Conservation (phyloP, 2,888 invertebrate genomes). For the Mythimna impura region DNA sequence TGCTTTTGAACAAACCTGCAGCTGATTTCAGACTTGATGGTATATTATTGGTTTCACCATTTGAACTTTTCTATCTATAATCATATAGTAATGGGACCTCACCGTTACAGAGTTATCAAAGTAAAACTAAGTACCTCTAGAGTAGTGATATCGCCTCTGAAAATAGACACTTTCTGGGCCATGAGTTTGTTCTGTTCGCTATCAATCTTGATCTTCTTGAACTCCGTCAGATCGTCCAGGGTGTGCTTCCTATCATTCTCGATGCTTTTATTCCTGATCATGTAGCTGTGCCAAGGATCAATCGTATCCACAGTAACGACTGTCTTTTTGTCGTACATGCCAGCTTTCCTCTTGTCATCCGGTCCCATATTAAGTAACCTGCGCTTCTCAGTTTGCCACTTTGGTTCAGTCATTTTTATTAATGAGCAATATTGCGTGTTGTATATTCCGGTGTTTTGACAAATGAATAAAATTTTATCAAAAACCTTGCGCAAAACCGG, state of each 20-base stretch:
- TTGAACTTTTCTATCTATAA: too few species aligned
- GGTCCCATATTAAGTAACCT: slow-evolving; percentile 87
- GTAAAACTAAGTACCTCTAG: slow-evolving; percentile 89
- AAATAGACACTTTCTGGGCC: slow-evolving; percentile 92
- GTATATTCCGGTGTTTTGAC: slow-evolving; percentile 29
- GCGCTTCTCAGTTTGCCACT: slow-evolving; percentile 89
- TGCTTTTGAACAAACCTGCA: too few species aligned
- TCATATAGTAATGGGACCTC: too few species aligned
- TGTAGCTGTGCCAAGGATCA: slow-evolving; percentile 90
- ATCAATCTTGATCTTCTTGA: slow-evolving; percentile 78
- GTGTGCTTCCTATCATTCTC: slow-evolving; percentile 78
- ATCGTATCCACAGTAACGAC: slow-evolving; percentile 85
- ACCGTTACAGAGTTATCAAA: too few species aligned
- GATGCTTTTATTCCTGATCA: slow-evolving; percentile 77
- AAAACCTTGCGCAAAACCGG: slow-evolving; percentile 57
- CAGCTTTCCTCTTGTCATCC: slow-evolving; percentile 88
- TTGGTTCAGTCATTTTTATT: slow-evolving; percentile 80
- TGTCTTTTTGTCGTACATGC: slow-evolving; percentile 79
- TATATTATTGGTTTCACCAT: too few species aligned
- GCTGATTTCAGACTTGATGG: too few species aligned
- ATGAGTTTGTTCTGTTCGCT: slow-evolving; percentile 81
- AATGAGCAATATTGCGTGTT: slow-evolving; percentile 66
- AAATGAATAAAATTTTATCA: slow-evolving; percentile 56
- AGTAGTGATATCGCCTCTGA: slow-evolving; percentile 95
- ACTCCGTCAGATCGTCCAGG: slow-evolving; percentile 79